Base-by-base conservation (phyloP, 2,113 vertebrate species). In the Callipepla squamata region DNA sequence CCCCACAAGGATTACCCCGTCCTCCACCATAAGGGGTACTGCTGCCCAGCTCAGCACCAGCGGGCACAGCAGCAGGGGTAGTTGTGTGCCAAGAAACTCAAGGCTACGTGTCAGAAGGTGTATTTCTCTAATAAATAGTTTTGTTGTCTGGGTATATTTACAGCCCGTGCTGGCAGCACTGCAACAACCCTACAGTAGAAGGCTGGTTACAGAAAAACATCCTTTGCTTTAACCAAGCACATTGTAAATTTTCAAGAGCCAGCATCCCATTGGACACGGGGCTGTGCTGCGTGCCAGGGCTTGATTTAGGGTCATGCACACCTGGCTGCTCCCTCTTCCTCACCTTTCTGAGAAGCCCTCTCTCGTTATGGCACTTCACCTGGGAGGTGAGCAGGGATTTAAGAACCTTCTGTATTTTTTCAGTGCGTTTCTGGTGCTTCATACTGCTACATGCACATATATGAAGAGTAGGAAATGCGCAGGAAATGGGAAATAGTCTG, bases 61-160 rank as follows among this genome's bases (percentile, higher is more conserved):
- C 45, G 50, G 13, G 75, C 68, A 11, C 44, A 48, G 78, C 0
- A 36, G 79, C 76, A 53, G 58, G 67, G 86, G 84, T 48, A 63
- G 75, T 80, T 69, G 73, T 67, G 70, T 66, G 89, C 26, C 85
- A 63, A 79, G 89, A 87, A 89, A 92, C 74, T 85, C 76, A 50
- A 85, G 67, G 78, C 67, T 50, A 0, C 13, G 25, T 0, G 20
- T 55, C 70, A 50, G 62, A 51, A 63, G 79, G 58, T 45, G 16
- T 42, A 25, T 75, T 91, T 67, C 79, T 92, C 74, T 94, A 94
- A 95, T 7, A 50, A 95, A 91, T 48, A 80, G 85, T 91, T 94
- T 63, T 91, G 94, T 76, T 80, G 74, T 45, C 68, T n/a, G 1
- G 75, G 70, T 55, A 87, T 89, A 92, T 92, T 93, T 94, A 92